These are phyloP conservation scores for Camponotus fellah DNA, from an alignment of 2,888 invertebrate genomes.

Conservation along the genomic window DNA sequence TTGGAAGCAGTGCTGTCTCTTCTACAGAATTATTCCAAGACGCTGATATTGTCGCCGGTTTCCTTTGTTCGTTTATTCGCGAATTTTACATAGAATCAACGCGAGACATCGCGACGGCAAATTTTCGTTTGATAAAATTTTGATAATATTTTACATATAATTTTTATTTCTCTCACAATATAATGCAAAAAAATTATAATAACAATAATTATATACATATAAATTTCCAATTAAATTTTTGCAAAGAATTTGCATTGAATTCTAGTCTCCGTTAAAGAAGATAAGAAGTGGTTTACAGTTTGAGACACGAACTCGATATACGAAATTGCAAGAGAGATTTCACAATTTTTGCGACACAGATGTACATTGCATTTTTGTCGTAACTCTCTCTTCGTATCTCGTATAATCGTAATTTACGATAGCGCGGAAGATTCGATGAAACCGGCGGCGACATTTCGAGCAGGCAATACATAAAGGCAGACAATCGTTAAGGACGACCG, in stretches of 20 bases:
- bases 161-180: neutral
- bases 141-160: conserved; percentile 17
- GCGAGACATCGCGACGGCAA: neutral
- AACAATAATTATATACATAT: neutral
- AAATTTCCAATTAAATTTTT: conserved; percentile 8
- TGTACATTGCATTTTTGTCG: conserved; percentile 12
- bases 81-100: conserved; percentile 13
- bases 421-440: conserved; percentile 46
- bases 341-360: conserved; percentile 1
- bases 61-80: neutral
- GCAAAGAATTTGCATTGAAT: neutral
- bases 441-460: conserved; percentile 65
- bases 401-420: conserved; percentile 53
- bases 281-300: conserved; percentile 3
- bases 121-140: neutral
- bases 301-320: neutral
- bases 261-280: neutral
- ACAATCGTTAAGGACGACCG: conserved; percentile 74
- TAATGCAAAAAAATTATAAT: neutral
- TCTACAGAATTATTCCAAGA: conserved; percentile 17
- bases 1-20: neutral
- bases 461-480: conserved; percentile 68
- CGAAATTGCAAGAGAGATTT: conserved; percentile 1
- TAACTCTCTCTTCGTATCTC: conserved; percentile 9
- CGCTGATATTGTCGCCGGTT: conserved; percentile 15